phyloP scores from a whole-genome alignment of 2,797 vertebrate genomes.

The Poeciliopsis gracilis region DNA sequence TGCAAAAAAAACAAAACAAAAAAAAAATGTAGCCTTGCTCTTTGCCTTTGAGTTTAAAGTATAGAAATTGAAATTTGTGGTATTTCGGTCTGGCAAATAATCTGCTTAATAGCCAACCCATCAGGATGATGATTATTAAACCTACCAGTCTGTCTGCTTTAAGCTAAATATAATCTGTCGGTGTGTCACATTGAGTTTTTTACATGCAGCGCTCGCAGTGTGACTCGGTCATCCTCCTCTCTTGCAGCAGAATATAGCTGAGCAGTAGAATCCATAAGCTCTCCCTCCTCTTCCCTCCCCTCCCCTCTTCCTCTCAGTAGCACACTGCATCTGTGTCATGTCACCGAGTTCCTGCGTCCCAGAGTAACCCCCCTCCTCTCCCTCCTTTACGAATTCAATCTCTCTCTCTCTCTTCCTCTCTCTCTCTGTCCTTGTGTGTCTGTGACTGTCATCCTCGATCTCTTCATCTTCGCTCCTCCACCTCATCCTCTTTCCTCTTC shows the following conservation, averaged over 20 bases:
- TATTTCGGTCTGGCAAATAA: not conserved
- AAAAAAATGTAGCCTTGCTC: not conserved
- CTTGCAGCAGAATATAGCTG: slow-evolving; percentile 18
- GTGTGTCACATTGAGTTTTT: not conserved
- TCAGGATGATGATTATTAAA: not conserved
- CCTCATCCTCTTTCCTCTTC: slow-evolving; percentile 23
- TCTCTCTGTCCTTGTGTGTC: slow-evolving; percentile 45
- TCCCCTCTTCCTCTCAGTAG: slow-evolving; percentile 57
- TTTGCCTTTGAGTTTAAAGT: not conserved
- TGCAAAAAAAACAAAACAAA: not conserved
- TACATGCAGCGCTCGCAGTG: not conserved
- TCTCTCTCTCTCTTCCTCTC: slow-evolving; percentile 11
- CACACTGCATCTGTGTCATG: slow-evolving; percentile 81
- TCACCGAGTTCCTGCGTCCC: slow-evolving; percentile 78
- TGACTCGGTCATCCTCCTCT: slow-evolving; percentile 10
- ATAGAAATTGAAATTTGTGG: not conserved
- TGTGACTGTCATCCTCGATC: slow-evolving; percentile 52
- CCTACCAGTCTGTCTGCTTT: not conserved
- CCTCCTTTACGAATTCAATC: slow-evolving; percentile 30
- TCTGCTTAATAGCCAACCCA: not conserved
- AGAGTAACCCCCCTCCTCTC: slow-evolving; percentile 64
- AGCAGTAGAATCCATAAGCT: slow-evolving; percentile 35
- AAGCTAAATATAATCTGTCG: not conserved
- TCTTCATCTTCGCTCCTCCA: slow-evolving; percentile 54
- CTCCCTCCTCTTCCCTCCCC: slow-evolving; percentile 50